Conservation (phyloP, 2,888 invertebrate species). For the Lepidochrysops patricia region DNA sequence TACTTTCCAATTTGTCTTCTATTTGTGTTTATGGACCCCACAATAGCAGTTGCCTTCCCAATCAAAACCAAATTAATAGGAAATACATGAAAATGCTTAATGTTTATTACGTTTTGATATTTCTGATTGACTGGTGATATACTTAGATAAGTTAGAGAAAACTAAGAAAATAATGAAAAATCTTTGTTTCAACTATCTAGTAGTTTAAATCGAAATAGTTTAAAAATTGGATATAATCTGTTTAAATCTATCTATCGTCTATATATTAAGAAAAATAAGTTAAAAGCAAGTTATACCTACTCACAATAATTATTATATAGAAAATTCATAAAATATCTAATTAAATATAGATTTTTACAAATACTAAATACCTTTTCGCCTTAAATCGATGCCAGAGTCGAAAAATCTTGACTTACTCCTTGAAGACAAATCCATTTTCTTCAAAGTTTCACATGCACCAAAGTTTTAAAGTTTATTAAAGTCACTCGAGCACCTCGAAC, state of each 20-base stretch:
- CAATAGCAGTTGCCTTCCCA: conserved; percentile 30
- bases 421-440: conserved; percentile 64
- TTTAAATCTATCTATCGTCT: no score
- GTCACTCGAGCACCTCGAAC: conserved; percentile 28
- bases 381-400: conserved; percentile 71
- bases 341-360: conserved; percentile 8
- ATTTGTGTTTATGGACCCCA: conserved; percentile 55
- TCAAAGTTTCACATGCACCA: conserved; percentile 29
- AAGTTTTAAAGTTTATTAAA: conserved; percentile 24
- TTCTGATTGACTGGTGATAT: not conserved
- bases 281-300: no score
- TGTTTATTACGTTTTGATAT: not conserved
- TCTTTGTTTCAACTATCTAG: no score
- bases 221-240: no score
- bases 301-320: no score
- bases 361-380: conserved; percentile 62
- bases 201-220: no score
- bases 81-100: conserved; percentile 10
- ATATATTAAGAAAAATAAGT: no score
- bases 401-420: conserved; percentile 74
- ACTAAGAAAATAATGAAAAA: not conserved
- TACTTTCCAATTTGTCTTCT: conserved; percentile 74
- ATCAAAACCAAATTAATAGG: not conserved
- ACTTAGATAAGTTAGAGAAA: not conserved
- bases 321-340: not conserved